phyloP scores from a whole-genome alignment of 1,140 invertebrate genomes.

The Kradibia gibbosae region DNA sequence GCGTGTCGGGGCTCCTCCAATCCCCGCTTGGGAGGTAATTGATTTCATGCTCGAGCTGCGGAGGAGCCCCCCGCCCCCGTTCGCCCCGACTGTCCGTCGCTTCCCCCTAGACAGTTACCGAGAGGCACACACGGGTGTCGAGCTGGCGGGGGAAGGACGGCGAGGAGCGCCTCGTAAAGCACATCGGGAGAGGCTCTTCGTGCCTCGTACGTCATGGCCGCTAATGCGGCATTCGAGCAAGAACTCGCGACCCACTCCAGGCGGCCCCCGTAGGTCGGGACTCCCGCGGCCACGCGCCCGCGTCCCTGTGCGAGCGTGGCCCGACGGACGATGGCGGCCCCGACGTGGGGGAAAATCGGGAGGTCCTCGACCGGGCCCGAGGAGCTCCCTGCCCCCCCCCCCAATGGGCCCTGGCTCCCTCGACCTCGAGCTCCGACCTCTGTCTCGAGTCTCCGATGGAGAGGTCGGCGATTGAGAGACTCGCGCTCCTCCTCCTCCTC shows the following conservation, averaged over 20 bases:
- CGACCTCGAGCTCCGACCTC: too few species aligned
- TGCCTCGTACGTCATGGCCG: conserved; percentile 52
- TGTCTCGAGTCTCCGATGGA: too few species aligned
- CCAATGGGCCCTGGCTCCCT: too few species aligned
- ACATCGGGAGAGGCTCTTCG: conserved; percentile 36
- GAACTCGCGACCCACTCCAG: background rate
- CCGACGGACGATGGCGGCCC: background rate
- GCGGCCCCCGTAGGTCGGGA: too few species aligned
- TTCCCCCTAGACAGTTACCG: background rate
- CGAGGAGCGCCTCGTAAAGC: conserved; percentile 42
- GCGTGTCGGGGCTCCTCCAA: conserved; percentile 15
- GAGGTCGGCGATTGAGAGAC: too few species aligned
- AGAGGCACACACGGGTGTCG: background rate
- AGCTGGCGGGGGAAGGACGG: conserved; percentile 12
- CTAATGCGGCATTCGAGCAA: conserved; percentile 35
- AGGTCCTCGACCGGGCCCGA: too few species aligned
- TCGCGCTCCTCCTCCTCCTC: too few species aligned
- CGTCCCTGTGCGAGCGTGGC: background rate
- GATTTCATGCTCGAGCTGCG: conserved; percentile 44
- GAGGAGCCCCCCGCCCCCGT: background rate
- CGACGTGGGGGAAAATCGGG: too few species aligned
- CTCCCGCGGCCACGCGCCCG: background rate
- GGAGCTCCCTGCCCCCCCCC: too few species aligned
- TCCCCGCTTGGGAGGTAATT: conserved; percentile 41
- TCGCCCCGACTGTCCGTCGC: background rate